Base-by-base conservation (phyloP, 1,140 invertebrate genomes). In the Caerostris extrusa region DNA sequence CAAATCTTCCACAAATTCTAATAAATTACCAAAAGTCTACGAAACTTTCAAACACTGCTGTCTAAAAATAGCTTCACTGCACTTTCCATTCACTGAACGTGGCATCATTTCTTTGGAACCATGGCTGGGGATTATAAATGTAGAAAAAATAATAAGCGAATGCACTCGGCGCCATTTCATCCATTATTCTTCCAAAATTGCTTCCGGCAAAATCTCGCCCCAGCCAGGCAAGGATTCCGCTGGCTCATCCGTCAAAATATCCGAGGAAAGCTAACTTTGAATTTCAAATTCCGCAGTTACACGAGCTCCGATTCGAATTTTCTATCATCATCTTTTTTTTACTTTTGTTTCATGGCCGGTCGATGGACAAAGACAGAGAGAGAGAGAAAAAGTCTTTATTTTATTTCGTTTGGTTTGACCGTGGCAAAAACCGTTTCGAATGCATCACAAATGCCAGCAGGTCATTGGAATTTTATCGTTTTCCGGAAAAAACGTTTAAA, bases 281-380 rank as follows among this genome's bases (percentile, higher is more conserved):
- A 87, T 64, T 87, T 87, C 58, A 61, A 87, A 87, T 64, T 87
- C n/a, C 57, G 34, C 55, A 56, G 56, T n/a, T 83, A 57, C 82
- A 56, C 17, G 85, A 87, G 56, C 34, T 77, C 57, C 34, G 85
- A 87, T 87, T 87, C 85, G 85, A 87, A 87, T 60, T 87, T 60
- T 17, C 50, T 87, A 53, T 53, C 53, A 77, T 77, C 19, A 19
- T 3, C 8, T 3, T 77, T 34, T 77, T 34, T 34, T 4, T 77
- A 17, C n/a, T 85, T 85, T 85, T 58, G 82, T 85, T 85, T 77
- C 19, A 12, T 77, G 34, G 50, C 69, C 50, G 69, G 69, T 77
- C 69, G 69, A 77, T 77, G 69, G 69, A 77, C 69, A 77, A 7
- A 77, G 8, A 34, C 34, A 34, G 34, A 34, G 34, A 34, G 8